Evolutionary conservation across 2,888 invertebrate species (phyloP), one percentile per base, ranked within the genome.

Genomic region (Ochropleura leucogaster): DNA sequence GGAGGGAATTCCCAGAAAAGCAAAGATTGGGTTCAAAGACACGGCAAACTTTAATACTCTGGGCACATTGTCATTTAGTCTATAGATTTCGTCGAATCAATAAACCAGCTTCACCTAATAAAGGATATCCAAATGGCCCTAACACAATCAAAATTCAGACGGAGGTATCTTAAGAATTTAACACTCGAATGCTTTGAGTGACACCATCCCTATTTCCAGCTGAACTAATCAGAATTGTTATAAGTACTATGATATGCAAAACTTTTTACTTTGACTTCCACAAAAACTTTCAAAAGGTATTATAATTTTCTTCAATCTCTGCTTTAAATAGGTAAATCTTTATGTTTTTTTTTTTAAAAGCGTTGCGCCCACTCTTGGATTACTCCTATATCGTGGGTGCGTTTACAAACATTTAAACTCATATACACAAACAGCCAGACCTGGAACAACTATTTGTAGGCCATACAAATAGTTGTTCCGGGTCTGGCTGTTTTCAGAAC

Each of bases 81-180:
- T 14, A 71, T 71, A n/a, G n/a, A n/a, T 62, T 78, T 78, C 16
- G 1, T 10, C 16, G 18, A 12, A 78, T 62, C 71, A 70, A 76
- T 60, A 69, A 78, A 78, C 53, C 70, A 51, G 20, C 51, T 42
- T 30, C 12, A 78, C 12, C 47, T 70, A 49, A 49, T 16, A 68
- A 20, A 49, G 18, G 18, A 46, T 16, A 18, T 46, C 51, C 49
- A 51, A 68, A 68, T 49, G 20, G n/a, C 44, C 18, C n/a, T 53
- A 42, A 47, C 47, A 20, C 69, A 55, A 71, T 71, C 71, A 71
- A 68, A 68, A 71, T 68, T 53, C 12, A 47, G 69, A 68, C 40
- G 12, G n/a, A 67, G 12, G 30, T 71, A 71, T 10, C 68, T 75
- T 60, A 70, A 60, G 8, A 42, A 53, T 70, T 71, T 47, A 60